phyloP scores from a whole-genome alignment of 2,113 vertebrate genomes.

The Scomber colias region DNA sequence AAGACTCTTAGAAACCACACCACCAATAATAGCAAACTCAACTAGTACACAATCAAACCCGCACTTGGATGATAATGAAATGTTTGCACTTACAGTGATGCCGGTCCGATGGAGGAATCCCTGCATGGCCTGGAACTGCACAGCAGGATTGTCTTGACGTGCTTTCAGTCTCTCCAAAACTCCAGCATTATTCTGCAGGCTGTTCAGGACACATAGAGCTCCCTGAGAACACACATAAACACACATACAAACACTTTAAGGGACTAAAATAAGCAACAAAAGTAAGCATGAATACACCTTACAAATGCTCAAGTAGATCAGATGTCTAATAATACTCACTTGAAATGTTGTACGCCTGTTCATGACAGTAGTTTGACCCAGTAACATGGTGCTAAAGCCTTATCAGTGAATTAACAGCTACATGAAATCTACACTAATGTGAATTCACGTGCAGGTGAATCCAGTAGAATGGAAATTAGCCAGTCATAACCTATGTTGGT shows the following conservation, averaged over 20 bases:
- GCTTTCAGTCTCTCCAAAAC: constrained; percentile 87
- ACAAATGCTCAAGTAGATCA: no score
- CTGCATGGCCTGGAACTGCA: constrained; percentile 87
- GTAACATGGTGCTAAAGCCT: neutral
- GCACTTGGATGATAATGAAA: neutral
- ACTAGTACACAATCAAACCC: no score
- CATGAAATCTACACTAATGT: neutral
- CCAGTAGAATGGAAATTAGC: neutral
- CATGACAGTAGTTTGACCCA: neutral
- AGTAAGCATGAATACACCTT: neutral
- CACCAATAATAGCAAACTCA: neutral
- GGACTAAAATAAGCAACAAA: neutral
- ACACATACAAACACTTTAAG: neutral
- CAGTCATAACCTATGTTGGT: no score
- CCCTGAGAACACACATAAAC: constrained; percentile 78
- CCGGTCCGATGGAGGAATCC: constrained; percentile 85
- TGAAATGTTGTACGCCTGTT: constrained; percentile 21
- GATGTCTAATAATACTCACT: neutral
- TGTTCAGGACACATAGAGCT: constrained; percentile 88
- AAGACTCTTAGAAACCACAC: neutral
- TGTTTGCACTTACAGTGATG: constrained; percentile 79
- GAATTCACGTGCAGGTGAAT: neutral
- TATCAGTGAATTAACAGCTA: constrained; percentile 1
- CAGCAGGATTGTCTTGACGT: constrained; percentile 77
- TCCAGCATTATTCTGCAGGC: constrained; percentile 87